Percentiles rank a stretch among this genome's conserved stretches.
Evolutionary conservation across 2,888 invertebrate species (phyloP).

Genomic region (Sisyra nigra): DNA sequence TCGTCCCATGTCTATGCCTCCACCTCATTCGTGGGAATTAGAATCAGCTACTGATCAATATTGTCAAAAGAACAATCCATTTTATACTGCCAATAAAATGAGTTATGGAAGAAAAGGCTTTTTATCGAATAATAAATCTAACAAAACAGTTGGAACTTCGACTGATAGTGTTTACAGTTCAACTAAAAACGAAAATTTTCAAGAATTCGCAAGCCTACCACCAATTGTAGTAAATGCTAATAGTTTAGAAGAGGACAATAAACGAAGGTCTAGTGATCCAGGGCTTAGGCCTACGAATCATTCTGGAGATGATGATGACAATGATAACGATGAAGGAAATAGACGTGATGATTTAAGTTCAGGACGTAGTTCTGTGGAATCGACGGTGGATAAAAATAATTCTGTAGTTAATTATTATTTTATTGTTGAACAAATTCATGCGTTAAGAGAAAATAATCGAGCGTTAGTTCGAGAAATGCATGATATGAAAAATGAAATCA

Average conservation of each 20-base stretch:
- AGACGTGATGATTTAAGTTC: conserved; percentile 18
- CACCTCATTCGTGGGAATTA: too few relatives aligned
- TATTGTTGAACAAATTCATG: conserved; percentile 55
- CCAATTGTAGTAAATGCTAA: conserved; percentile 45
- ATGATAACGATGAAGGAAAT: too few relatives aligned
- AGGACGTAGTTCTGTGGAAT: conserved; percentile 35
- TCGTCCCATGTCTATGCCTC: too few relatives aligned
- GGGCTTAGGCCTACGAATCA: conserved; percentile 36
- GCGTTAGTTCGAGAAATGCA: conserved; percentile 59
- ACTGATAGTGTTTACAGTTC: conserved; percentile 8
- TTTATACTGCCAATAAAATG: conserved; percentile 5
- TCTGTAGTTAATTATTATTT: conserved; percentile 34
- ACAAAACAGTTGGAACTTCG: neutral
- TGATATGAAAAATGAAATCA: conserved; percentile 49
- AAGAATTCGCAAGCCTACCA: conserved; percentile 49
- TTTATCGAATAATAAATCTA: too few relatives aligned
- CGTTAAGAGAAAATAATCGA: conserved; percentile 54
- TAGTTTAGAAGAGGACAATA: conserved; percentile 33
- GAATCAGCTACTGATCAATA: neutral
- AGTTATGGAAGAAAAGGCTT: neutral
- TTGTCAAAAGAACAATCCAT: neutral
- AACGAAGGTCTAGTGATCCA: conserved; percentile 50
- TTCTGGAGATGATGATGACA: conserved; percentile 28
- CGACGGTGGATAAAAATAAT: conserved; percentile 37
- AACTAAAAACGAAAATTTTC: conserved; percentile 13